Conservation (phyloP, 64 coral and sea anemone species). For the Orbicella faveolata region DNA sequence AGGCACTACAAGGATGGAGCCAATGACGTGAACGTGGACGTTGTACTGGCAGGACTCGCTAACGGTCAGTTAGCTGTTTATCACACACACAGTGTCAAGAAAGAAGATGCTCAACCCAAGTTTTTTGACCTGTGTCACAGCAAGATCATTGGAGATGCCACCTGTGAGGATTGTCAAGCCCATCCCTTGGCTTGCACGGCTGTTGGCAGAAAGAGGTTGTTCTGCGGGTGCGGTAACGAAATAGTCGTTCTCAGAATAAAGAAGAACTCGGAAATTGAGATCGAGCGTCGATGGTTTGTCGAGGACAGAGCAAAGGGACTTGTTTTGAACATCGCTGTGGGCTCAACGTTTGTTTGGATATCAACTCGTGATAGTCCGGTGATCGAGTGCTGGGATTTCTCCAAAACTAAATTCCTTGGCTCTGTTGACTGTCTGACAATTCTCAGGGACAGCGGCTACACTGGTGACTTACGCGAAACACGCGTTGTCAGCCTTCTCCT, state of each 20-base stretch:
- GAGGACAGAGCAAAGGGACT: constrained; percentile 54
- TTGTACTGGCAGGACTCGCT: constrained; percentile 84
- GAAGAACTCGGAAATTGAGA: constrained; percentile 9
- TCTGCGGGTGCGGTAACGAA: constrained; percentile 85
- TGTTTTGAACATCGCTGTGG: constrained; percentile 87
- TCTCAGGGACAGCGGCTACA: constrained; percentile 30
- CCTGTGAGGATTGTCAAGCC: not conserved
- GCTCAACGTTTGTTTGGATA: constrained; percentile 61
- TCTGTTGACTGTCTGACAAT: constrained; percentile 62
- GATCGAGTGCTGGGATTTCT: constrained; percentile 80
- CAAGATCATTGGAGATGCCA: not conserved
- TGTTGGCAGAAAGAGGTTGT: constrained; percentile 58
- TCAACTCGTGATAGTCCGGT: constrained; percentile 69
- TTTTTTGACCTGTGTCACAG: constrained; percentile 41
- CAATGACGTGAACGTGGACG: constrained; percentile 22
- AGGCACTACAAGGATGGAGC: constrained; percentile 28
- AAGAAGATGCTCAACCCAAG: constrained; percentile 23
- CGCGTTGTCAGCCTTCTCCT: constrained; percentile 87
- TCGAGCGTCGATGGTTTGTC: constrained; percentile 74
- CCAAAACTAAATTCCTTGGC: constrained; percentile 50
- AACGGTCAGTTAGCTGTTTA: constrained; percentile 85
- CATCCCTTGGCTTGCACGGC: constrained; percentile 66
- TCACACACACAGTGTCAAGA: constrained; percentile 42
- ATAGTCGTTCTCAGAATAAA: constrained; percentile 63
- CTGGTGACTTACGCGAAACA: constrained; percentile 47